Conservation (phyloP, 2,888 invertebrate species). For the Ophion obscuratus region DNA sequence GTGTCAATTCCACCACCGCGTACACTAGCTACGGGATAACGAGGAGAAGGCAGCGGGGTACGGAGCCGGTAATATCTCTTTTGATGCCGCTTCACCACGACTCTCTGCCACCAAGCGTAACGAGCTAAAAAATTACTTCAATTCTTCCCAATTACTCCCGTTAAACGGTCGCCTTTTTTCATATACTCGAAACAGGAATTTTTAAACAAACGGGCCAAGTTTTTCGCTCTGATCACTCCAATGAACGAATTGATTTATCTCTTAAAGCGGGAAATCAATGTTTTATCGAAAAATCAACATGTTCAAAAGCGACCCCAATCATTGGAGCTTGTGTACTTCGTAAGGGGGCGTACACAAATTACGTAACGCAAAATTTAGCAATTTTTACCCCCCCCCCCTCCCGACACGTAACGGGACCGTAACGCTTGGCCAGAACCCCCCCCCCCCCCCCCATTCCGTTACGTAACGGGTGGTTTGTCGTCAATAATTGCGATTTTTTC, state of each 20-base stretch:
- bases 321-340: neutral
- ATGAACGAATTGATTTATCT: too few species aligned
- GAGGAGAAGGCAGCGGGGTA: conserved; percentile 75
- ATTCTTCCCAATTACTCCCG: conserved; percentile 54
- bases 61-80: conserved; percentile 74
- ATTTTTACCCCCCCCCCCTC: too few species aligned
- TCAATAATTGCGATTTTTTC: too few species aligned
- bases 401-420: too few species aligned
- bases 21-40: conserved; percentile 78
- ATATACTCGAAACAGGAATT: too few species aligned
- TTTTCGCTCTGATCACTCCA: neutral
- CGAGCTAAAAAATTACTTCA: conserved; percentile 81
- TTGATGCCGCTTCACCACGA: conserved; percentile 70
- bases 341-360: too few species aligned
- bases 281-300: neutral
- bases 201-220: too few species aligned
- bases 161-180: neutral
- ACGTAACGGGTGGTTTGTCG: too few species aligned
- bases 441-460: too few species aligned
- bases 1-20: conserved; percentile 78
- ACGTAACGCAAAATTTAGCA: neutral
- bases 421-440: too few species aligned
- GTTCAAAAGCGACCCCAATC: neutral
- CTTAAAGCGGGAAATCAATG: neutral
- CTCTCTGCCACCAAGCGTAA: conserved; percentile 81